Percentiles rank a stretch among this genome's conserved stretches.
These are phyloP conservation scores for Chaetops frenatus DNA, from an alignment of 2,113 vertebrate genomes.

Conservation along the genomic window DNA sequence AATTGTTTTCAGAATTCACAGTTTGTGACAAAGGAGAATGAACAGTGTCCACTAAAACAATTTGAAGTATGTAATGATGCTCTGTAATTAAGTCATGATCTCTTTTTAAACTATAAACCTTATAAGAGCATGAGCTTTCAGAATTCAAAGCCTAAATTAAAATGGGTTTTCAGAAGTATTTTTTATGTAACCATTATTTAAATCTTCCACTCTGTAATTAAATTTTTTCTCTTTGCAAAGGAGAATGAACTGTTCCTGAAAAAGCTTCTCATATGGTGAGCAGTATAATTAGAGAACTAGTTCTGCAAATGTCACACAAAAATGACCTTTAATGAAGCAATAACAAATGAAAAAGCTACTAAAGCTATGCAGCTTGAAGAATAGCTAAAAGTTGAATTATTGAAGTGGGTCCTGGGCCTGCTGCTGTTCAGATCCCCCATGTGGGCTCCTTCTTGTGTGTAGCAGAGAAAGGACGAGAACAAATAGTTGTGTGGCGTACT, in stretches of 20 bases:
- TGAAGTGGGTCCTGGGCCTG: not conserved
- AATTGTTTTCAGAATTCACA: not conserved
- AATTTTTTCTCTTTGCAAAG: constrained; percentile 24
- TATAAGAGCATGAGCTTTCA: not conserved
- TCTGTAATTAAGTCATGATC: not conserved
- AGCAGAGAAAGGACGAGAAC: not conserved
- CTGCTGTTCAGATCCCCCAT: not conserved
- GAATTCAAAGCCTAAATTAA: not conserved
- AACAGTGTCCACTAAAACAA: not conserved
- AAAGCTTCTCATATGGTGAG: constrained; percentile 28
- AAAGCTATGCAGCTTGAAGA: not conserved
- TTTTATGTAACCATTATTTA: constrained; percentile 19
- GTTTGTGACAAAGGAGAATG: not conserved
- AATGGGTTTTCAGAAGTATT: constrained; percentile 16
- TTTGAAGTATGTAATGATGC: not conserved
- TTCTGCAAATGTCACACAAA: constrained; percentile 41
- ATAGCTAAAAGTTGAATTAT: not conserved
- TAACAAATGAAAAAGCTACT: not conserved
- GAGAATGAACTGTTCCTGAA: constrained; percentile 34
- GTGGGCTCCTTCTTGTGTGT: not conserved
- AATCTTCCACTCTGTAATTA: constrained; percentile 28
- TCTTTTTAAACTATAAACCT: not conserved
- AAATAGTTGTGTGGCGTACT: fast-evolving
- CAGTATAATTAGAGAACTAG: constrained; percentile 26
- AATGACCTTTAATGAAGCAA: constrained; percentile 20